Conservation (phyloP, 2,797 vertebrate species). For the Morus bassanus region DNA sequence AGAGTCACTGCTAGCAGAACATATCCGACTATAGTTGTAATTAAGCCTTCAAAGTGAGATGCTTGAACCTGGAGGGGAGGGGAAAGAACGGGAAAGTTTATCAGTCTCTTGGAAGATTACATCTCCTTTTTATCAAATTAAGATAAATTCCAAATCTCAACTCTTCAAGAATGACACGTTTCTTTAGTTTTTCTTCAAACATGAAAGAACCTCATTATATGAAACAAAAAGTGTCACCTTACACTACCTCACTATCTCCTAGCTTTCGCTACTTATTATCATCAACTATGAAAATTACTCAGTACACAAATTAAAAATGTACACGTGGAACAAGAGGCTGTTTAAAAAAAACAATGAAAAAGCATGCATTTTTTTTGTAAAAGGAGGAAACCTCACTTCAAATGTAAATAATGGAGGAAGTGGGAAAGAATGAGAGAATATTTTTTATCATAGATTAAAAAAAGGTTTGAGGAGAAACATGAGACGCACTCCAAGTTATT, state of each 20-base stretch:
- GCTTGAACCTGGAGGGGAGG: constrained; percentile 85
- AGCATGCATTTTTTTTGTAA: background rate
- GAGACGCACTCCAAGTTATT: background rate
- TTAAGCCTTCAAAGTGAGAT: constrained; percentile 97
- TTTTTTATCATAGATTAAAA: background rate
- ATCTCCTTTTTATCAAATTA: background rate
- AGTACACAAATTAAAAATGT: background rate
- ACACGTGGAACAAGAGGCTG: background rate
- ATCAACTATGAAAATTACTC: background rate
- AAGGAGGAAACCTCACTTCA: background rate
- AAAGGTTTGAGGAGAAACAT: background rate
- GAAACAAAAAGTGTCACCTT: background rate
- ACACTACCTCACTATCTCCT: background rate
- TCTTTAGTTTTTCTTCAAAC: background rate
- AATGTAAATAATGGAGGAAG: background rate
- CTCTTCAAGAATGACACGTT: background rate
- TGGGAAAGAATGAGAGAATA: background rate
- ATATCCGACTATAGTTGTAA: constrained; percentile 98
- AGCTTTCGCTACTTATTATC: background rate
- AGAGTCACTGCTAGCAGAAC: constrained; percentile 94
- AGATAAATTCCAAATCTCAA: background rate
- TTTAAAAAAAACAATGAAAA: background rate
- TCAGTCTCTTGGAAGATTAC: background rate
- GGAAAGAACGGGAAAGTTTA: background rate
- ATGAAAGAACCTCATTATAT: background rate